A percentile compares a stretch with the other conserved stretches of the same genome.
Evolutionary conservation across 1,140 invertebrate species (phyloP).

Genomic region (Zaprionus ghesquierei): DNA sequence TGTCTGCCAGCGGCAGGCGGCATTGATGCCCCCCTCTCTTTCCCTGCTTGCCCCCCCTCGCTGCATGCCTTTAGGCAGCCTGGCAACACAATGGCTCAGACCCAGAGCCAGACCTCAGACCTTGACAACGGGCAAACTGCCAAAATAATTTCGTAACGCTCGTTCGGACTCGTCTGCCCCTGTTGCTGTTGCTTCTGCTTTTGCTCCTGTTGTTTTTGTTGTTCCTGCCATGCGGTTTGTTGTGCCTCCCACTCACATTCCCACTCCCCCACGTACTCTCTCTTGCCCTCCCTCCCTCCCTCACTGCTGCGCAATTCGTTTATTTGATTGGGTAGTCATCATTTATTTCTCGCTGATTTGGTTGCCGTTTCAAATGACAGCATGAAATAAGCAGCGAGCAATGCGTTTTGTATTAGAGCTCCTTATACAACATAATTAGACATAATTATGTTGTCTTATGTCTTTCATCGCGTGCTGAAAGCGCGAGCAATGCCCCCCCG

Average conservation of each 20-base stretch:
- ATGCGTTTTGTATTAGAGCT: constrained; percentile 27
- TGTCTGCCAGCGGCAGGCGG: constrained; percentile 9
- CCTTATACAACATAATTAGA: constrained; percentile 41
- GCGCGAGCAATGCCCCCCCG: background rate
- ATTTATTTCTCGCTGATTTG: constrained; percentile 16
- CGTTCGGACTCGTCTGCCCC: constrained; percentile 28
- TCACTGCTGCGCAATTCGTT: background rate
- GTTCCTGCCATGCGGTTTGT: background rate
- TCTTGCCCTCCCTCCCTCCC: background rate
- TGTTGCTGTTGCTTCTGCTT: background rate
- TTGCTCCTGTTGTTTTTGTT: background rate
- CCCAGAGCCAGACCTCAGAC: constrained; percentile 15
- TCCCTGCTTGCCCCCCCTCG: background rate
- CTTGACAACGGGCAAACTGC: constrained; percentile 57
- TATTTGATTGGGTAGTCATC: constrained; percentile 13
- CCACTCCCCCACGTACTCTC: background rate
- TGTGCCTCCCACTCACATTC: background rate
- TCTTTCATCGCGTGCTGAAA: background rate
- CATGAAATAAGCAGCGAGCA: constrained; percentile 19
- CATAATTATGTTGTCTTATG: constrained; percentile 44
- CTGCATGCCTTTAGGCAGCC: constrained; percentile 14
- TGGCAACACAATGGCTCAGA: constrained; percentile 26
- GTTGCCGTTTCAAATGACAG: constrained; percentile 49
- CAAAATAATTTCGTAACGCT: constrained; percentile 72
- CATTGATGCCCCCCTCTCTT: background rate